Conservation (phyloP, 2,113 vertebrate genomes). For the Malurus elegans region DNA sequence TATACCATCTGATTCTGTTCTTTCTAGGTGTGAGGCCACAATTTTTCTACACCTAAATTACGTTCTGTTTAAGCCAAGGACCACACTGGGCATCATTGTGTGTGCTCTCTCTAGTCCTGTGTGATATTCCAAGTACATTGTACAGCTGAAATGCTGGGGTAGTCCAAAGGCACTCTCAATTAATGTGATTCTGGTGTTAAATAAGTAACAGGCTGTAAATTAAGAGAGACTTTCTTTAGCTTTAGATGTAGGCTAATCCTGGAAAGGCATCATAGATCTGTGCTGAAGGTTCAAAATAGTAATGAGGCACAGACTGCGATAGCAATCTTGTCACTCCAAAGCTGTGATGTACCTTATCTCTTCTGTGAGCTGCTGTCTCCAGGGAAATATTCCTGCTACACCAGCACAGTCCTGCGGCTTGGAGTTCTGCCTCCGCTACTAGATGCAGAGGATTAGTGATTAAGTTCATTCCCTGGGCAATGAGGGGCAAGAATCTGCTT, state of each 20-base stretch:
- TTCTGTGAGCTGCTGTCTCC: conserved; percentile 34
- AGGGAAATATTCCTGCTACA: conserved; percentile 43
- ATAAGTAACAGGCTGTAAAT: conserved; percentile 56
- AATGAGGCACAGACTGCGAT: conserved; percentile 43
- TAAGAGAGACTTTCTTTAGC: conserved; percentile 52
- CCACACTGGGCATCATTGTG: background rate
- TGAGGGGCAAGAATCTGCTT: background rate
- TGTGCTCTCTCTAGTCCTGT: background rate
- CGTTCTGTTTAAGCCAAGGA: background rate
- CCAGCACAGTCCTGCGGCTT: background rate
- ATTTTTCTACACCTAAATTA: background rate
- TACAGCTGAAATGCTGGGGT: background rate
- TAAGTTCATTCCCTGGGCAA: conserved; percentile 2
- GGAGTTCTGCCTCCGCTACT: background rate
- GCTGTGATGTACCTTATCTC: conserved; percentile 37
- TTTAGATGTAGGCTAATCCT: conserved; percentile 55
- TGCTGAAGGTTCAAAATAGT: conserved; percentile 54
- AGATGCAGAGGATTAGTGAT: conserved; percentile 28
- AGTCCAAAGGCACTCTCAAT: background rate
- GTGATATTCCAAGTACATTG: background rate
- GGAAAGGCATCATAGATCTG: conserved; percentile 45
- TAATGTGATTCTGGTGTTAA: conserved; percentile 49
- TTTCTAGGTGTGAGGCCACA: background rate
- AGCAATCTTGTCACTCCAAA: conserved; percentile 36
- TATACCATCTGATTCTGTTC: background rate